A percentile compares a stretch with the other conserved stretches of the same genome.
These are phyloP conservation scores for Cremastobaeus sp. DNA, from an alignment of 2,888 invertebrate species.

Conservation along the genomic window DNA sequence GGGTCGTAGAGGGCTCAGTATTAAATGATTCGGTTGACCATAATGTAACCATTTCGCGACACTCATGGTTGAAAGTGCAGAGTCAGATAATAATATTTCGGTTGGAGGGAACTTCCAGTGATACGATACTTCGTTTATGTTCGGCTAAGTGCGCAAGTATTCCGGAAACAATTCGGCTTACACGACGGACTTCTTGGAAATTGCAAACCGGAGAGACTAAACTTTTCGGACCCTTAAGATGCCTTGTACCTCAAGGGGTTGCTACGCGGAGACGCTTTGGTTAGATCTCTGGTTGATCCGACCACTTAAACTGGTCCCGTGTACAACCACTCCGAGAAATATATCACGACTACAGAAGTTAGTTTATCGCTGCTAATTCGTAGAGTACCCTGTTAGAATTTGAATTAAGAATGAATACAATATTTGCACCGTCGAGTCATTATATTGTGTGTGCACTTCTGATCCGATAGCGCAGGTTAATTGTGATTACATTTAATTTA, in stretches of 20 bases:
- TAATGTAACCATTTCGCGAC: slow-evolving; percentile 73
- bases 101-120: slow-evolving; percentile 59
- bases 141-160: slow-evolving; percentile 44
- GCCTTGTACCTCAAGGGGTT: slow-evolving; percentile 38
- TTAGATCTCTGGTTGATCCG: slow-evolving; percentile 62
- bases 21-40: slow-evolving; percentile 74
- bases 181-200: slow-evolving; percentile 61
- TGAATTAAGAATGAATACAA: slow-evolving; percentile 56
- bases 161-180: slow-evolving; percentile 40
- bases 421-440: slow-evolving; percentile 44
- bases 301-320: slow-evolving; percentile 55
- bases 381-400: slow-evolving; percentile 44
- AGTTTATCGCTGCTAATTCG: slow-evolving; percentile 62
- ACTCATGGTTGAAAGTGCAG: slow-evolving; percentile 68
- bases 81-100: slow-evolving; percentile 67
- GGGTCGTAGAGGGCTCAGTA: slow-evolving; percentile 45
- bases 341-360: slow-evolving; percentile 73
- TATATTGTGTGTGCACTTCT: slow-evolving; percentile 49
- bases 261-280: slow-evolving; percentile 57
- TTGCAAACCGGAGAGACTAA: slow-evolving; percentile 62
- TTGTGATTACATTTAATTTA: slow-evolving; percentile 52
- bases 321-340: slow-evolving; percentile 63
- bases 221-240: slow-evolving; percentile 63
- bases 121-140: slow-evolving; percentile 30
- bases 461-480: slow-evolving; percentile 29